Conservation (phyloP, 1,140 invertebrate species). For the Brachionus sp. region DNA sequence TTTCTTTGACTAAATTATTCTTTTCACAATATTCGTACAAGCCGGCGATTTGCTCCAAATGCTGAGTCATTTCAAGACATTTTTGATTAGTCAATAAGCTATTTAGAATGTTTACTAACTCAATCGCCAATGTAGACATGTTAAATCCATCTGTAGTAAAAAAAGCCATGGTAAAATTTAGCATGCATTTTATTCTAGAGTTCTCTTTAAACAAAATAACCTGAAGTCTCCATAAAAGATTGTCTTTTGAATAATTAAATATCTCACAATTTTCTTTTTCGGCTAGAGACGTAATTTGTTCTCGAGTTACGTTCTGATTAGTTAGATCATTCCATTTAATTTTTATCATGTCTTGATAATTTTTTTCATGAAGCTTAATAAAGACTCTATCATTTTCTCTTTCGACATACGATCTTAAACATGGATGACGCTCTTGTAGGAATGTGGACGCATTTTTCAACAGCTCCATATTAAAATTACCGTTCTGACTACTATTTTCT, state of each 20-base stretch:
- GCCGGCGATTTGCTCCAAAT: background rate
- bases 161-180: constrained; percentile 6
- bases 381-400: background rate
- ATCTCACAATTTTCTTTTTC: constrained; percentile 11
- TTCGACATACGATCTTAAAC: constrained; percentile 12
- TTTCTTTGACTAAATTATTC: constrained; percentile 6
- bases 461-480: background rate
- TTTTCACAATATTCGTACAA: constrained; percentile 21
- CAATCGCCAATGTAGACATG: background rate
- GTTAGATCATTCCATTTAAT: background rate
- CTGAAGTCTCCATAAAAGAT: constrained; percentile 14
- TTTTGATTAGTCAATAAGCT: background rate
- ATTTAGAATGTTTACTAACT: constrained; percentile 16
- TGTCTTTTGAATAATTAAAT: background rate
- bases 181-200: background rate
- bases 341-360: background rate
- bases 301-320: background rate
- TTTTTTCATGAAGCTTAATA: background rate
- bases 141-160: constrained; percentile 33
- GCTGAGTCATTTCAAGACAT: constrained; percentile 7
- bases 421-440: background rate
- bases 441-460: background rate
- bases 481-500: background rate
- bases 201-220: background rate
- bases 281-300: background rate